phyloP scores from a whole-genome alignment of 2,113 vertebrate genomes.

The Trogon surrucura region DNA sequence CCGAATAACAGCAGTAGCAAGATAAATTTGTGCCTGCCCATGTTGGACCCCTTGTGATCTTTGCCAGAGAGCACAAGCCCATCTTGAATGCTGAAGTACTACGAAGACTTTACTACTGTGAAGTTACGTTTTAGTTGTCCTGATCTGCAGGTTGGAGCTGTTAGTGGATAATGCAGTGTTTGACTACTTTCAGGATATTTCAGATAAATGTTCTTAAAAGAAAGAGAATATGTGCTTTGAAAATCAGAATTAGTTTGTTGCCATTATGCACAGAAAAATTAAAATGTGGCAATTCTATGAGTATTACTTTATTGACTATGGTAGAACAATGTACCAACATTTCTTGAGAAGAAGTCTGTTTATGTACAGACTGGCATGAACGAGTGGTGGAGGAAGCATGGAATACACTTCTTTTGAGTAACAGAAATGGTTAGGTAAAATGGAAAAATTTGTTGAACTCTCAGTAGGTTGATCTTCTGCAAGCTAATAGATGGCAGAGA shows the following conservation, averaged over 20 bases:
- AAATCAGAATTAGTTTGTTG: background rate
- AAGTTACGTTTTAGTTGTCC: background rate
- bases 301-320: background rate
- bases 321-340: rapidly evolving
- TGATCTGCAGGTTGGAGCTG: background rate
- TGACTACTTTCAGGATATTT: background rate
- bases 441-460: background rate
- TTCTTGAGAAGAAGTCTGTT: background rate
- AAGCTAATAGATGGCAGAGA: background rate
- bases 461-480: background rate
- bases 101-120: background rate
- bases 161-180: rapidly evolving
- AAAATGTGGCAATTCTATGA: background rate
- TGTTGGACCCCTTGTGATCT: background rate
- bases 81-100: background rate
- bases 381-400: background rate
- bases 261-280: background rate
- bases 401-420: background rate
- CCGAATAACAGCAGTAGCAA: background rate
- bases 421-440: background rate
- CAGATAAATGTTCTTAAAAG: background rate
- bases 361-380: background rate
- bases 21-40: background rate
- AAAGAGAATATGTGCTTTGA: background rate
- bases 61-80: background rate